Base-by-base conservation (phyloP, 2,113 vertebrate genomes). In the Zingel zingel region DNA sequence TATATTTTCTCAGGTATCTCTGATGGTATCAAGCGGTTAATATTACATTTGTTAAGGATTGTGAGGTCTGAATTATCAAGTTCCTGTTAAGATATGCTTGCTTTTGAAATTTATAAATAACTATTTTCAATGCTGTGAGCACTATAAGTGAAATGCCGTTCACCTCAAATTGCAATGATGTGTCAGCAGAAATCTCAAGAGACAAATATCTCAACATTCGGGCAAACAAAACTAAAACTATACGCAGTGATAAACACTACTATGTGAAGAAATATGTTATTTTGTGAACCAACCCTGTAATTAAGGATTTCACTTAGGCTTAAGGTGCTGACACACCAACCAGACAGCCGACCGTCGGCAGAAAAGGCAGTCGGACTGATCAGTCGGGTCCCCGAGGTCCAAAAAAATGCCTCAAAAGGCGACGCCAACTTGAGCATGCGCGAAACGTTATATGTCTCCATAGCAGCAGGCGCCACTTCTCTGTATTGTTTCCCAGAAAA, bases 161-260 rank as follows among this genome's bases (percentile, higher is more conserved):
- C 39, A 63, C 27, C 39, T 62, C 59, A 15, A 43, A 19, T 11
- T 51, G 14, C 6, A 43, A 9, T 58, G 13, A 25, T 69, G 43
- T 43, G 15, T 18, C 48, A 69, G 16, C 15, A 56, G 25, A 68
- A 47, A 63, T 47, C 1, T 19, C 19, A 73, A 43, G 14, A 72
- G 23, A 53, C 23, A 58, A 15, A 74, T 51, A 53, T 18, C 43
- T 47, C 6, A 72, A 50, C 74, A 18, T 8, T 3, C 15, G 23
- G 14, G 48, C 30, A 54, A 78, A 67, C 56, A 47, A 45, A 62
- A 39, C 43, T 19, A 23, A n/a, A 74, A 75, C 12, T 13, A 50
- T 63, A 4, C 65, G 56, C 63, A 59, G 33, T 19, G 21, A 18
- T 61, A 36, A 45, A 48, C 47, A 75, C 3, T 18, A 30, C 63